These are phyloP conservation scores for Podocnemis expansa DNA, from an alignment of 2,113 vertebrate genomes.

Conservation along the genomic window DNA sequence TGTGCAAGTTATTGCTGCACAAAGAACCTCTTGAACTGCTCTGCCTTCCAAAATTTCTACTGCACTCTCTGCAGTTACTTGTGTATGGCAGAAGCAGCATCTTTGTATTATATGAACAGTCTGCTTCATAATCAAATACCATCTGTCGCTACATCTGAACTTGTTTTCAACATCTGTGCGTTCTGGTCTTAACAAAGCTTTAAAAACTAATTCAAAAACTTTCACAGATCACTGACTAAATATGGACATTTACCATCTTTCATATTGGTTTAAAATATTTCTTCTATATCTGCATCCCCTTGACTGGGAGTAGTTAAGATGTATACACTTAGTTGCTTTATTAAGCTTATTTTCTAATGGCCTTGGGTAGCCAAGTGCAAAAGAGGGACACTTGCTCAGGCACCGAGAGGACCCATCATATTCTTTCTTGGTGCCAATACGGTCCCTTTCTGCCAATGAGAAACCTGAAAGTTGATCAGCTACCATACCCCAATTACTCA, in stretches of 20 bases:
- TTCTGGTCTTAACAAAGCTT: constrained; percentile 99
- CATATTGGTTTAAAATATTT: constrained; percentile 78
- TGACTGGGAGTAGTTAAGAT: constrained; percentile 75
- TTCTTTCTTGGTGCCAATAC: constrained; percentile 86
- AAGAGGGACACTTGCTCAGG: constrained; percentile 84
- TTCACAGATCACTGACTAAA: constrained; percentile 93
- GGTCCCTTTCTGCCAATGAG: constrained; percentile 88
- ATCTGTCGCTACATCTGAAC: constrained; percentile 99
- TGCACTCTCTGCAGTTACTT: constrained; percentile 94
- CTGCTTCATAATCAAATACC: constrained; percentile 99
- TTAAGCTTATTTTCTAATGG: constrained; percentile 87
- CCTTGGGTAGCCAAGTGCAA: constrained; percentile 87
- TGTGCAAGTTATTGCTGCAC: constrained; percentile 83
- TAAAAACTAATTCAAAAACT: constrained; percentile 98
- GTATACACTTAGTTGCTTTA: constrained; percentile 78
- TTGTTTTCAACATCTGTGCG: constrained; percentile 99
- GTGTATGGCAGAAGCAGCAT: constrained; percentile 97
- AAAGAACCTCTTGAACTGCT: constrained; percentile 86
- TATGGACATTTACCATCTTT: constrained; percentile 88
- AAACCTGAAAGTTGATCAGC: constrained; percentile 90
- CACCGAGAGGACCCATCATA: constrained; percentile 84
- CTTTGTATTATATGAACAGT: constrained; percentile 99
- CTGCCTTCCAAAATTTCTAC: constrained; percentile 87
- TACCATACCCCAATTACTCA: constrained; percentile 91
- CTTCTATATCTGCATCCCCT: constrained; percentile 79